Conservation (phyloP, 1,140 invertebrate species). For the Tigriopus japonicus region DNA sequence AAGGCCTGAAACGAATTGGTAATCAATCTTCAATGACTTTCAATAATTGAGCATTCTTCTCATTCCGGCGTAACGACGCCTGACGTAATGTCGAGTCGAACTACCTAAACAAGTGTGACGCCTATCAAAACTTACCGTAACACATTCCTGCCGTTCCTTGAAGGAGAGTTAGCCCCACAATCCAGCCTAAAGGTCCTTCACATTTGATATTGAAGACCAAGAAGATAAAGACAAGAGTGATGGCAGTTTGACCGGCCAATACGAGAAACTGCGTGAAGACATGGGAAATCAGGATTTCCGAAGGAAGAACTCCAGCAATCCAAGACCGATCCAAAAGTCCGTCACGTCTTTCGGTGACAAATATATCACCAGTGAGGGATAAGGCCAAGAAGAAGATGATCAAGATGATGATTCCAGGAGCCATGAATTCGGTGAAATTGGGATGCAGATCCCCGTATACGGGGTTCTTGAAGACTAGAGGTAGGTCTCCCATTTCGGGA, state of each 20-base stretch:
- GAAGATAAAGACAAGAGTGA: slow-evolving; percentile 67
- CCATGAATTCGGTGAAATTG: slow-evolving; percentile 84
- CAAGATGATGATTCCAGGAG: slow-evolving; percentile 82
- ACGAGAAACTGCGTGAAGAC: slow-evolving; percentile 84
- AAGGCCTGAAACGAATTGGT: slow-evolving; percentile 38
- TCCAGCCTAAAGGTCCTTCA: slow-evolving; percentile 50
- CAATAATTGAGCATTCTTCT: background rate
- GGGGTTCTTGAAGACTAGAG: slow-evolving; percentile 34
- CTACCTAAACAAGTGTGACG: no score
- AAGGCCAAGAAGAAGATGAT: slow-evolving; percentile 90
- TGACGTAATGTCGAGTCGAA: no score
- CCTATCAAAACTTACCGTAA: slow-evolving; percentile 38
- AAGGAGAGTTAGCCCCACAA: slow-evolving; percentile 50
- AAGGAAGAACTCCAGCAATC: slow-evolving; percentile 68
- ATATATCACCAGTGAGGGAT: slow-evolving; percentile 71
- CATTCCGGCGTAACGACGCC: background rate
- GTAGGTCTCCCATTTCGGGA: background rate
- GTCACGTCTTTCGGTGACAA: slow-evolving; percentile 78
- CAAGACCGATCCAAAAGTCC: slow-evolving; percentile 71
- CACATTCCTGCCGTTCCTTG: slow-evolving; percentile 78
- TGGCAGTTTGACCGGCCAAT: slow-evolving; percentile 70
- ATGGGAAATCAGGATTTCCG: slow-evolving; percentile 76
- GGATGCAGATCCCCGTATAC: slow-evolving; percentile 70
- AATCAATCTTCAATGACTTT: background rate
- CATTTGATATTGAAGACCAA: slow-evolving; percentile 58